Conservation (phyloP, 2,113 vertebrate genomes). For the Dasyprocta punctata region DNA sequence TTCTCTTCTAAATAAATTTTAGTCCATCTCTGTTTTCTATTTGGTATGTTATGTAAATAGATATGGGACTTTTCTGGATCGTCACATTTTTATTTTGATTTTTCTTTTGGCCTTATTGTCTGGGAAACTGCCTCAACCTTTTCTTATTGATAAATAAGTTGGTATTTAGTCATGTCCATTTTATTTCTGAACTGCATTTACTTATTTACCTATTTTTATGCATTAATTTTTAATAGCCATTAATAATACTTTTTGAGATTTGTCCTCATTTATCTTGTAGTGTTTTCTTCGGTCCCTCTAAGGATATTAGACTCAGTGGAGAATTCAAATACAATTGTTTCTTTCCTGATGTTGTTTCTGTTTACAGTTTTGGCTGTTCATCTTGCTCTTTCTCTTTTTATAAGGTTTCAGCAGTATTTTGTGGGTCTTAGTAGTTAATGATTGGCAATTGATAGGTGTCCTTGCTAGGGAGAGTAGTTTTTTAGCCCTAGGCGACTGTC, state of each 20-base stretch:
- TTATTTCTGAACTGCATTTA: background rate
- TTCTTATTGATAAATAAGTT: background rate
- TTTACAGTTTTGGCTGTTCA: background rate
- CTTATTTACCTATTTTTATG: background rate
- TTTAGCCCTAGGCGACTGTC: background rate
- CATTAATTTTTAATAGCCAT: background rate
- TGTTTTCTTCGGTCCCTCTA: background rate
- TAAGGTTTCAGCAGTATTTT: background rate
- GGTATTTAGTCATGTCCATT: background rate
- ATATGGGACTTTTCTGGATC: background rate
- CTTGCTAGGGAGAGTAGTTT: background rate
- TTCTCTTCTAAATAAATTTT: background rate
- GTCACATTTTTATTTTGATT: background rate
- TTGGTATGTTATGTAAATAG: background rate
- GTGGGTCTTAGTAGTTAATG: background rate
- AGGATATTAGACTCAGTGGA: background rate
- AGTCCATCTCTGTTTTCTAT: background rate
- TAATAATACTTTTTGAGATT: background rate
- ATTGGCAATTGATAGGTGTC: background rate
- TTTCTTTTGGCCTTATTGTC: background rate
- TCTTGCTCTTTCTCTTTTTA: background rate
- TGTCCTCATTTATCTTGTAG: background rate
- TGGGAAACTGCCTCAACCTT: background rate
- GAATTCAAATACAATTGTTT: background rate
- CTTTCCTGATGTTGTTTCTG: background rate